A percentile compares a stretch with the other conserved stretches of the same genome.
Evolutionary conservation across 1,140 invertebrate species (phyloP).

Genomic region (Ooceraea biroi): DNA sequence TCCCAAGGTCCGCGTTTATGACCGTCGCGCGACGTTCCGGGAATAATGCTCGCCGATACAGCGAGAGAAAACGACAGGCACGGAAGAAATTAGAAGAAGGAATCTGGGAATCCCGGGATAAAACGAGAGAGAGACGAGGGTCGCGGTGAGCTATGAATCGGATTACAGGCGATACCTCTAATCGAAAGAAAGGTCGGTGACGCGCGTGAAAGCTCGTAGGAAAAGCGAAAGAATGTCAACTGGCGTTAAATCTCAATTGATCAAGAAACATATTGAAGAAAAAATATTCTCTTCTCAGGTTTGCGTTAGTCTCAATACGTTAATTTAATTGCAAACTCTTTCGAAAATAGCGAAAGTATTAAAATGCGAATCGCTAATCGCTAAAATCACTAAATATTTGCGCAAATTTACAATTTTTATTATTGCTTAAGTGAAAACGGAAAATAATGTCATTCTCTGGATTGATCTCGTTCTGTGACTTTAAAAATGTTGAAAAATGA

Average conservation of each 20-base stretch:
- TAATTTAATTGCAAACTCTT: no score
- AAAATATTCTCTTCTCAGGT: not conserved
- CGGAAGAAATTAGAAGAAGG: conserved; percentile 41
- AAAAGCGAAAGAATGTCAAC: not conserved
- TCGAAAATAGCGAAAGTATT: no score
- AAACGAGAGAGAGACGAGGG: conserved; percentile 4
- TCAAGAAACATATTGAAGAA: not conserved
- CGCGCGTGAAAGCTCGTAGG: not conserved
- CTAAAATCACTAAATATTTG: no score
- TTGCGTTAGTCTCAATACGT: no score
- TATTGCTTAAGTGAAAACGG: no score
- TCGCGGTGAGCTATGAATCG: conserved; percentile 14
- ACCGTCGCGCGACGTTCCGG: conserved; percentile 5
- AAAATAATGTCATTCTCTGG: no score
- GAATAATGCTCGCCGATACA: conserved; percentile 58
- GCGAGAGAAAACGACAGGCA: conserved; percentile 32
- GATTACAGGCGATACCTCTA: conserved; percentile 26
- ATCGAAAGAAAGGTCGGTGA: conserved; percentile 24
- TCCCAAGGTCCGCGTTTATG: conserved; percentile 51
- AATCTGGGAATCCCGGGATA: conserved; percentile 22
- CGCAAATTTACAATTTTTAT: no score
- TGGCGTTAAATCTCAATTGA: not conserved
- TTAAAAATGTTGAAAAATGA: no score
- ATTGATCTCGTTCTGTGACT: no score
- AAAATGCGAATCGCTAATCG: no score